Evolutionary conservation across 2,888 invertebrate species (phyloP).

Genomic region (Spatulosminthurus flaviceps): DNA sequence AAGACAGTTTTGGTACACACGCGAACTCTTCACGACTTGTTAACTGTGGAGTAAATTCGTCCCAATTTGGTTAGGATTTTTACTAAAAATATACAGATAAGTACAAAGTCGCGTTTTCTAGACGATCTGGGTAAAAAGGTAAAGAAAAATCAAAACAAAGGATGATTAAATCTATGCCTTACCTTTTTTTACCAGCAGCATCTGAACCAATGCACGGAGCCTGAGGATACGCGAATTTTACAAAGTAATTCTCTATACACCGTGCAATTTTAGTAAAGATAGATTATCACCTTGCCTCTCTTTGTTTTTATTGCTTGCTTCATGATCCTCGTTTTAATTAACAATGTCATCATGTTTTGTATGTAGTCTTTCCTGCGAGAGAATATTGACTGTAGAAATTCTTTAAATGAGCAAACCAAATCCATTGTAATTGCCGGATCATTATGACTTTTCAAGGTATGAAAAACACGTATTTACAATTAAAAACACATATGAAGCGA

Average conservation of each 20-base stretch:
- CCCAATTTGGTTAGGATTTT: not conserved
- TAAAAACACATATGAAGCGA: too few relatives aligned
- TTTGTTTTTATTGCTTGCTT: not conserved
- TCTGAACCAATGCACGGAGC: not conserved
- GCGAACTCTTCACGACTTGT: not conserved
- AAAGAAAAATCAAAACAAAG: too few relatives aligned
- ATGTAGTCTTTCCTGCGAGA: not conserved
- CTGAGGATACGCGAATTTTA: not conserved
- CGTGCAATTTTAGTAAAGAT: not conserved
- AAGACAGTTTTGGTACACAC: not conserved
- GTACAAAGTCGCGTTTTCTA: conserved; percentile 5
- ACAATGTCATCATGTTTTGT: not conserved
- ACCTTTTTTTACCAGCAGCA: not conserved
- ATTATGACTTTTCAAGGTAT: too few relatives aligned
- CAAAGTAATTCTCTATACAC: too few relatives aligned
- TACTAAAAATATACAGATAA: not conserved
- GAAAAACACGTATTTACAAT: too few relatives aligned
- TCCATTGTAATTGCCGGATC: too few relatives aligned
- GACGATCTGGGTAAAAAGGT: too few relatives aligned
- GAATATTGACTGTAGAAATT: not conserved
- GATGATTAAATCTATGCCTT: too few relatives aligned
- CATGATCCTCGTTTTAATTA: not conserved
- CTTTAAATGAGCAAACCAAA: too few relatives aligned
- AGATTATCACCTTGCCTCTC: not conserved
- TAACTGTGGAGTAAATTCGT: not conserved